Percentiles rank a stretch among this genome's conserved stretches.
Evolutionary conservation across 2,113 vertebrate species (phyloP).

Genomic region (Tachysurus vachellii): DNA sequence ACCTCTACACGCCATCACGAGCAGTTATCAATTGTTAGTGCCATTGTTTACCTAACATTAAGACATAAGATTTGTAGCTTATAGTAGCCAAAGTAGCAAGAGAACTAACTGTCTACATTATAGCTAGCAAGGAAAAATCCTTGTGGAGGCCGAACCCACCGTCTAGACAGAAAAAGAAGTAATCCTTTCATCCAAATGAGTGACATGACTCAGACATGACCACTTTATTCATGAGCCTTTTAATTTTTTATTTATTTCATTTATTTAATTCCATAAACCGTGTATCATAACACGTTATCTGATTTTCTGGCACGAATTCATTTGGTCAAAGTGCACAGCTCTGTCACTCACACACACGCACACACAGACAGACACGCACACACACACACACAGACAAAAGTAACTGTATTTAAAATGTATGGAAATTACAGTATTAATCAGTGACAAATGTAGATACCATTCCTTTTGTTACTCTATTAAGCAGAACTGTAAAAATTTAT

Average conservation of each 20-base stretch:
- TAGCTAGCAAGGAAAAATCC: neutral
- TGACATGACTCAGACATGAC: neutral
- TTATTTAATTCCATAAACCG: neutral
- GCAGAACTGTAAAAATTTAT: neutral
- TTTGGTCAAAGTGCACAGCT: neutral
- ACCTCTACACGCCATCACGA: neutral
- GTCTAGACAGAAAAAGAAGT: constrained; percentile 72
- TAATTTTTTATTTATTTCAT: constrained; percentile 35
- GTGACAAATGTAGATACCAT: neutral
- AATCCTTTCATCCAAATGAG: constrained; percentile 46
- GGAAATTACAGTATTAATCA: neutral
- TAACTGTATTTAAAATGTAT: neutral
- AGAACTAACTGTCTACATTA: neutral
- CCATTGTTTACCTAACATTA: neutral
- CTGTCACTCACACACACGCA: neutral
- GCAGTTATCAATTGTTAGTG: neutral
- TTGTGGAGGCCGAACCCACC: neutral
- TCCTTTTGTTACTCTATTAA: neutral
- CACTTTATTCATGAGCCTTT: constrained; percentile 41
- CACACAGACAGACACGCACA: neutral
- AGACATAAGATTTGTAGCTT: neutral
- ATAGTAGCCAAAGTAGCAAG: neutral
- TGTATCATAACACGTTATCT: neutral
- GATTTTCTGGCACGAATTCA: neutral
- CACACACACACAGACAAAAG: neutral